Evolutionary conservation across 2,797 vertebrate species (phyloP), one percentile per base, ranked within the genome.

Genomic region (Euphonia xanthogaster): DNA sequence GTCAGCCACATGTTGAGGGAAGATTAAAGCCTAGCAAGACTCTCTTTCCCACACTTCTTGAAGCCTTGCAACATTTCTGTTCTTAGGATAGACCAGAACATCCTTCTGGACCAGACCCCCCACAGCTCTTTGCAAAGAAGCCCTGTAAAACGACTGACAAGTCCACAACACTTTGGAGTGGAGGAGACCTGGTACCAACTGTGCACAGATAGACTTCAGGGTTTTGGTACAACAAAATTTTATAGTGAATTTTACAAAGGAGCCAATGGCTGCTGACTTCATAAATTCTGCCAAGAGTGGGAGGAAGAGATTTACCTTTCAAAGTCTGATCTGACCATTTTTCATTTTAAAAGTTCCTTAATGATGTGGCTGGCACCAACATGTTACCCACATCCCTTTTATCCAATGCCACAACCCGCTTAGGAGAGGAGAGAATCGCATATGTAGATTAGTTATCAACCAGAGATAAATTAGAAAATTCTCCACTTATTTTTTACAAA

Each of bases 41-140:
- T 58, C 45, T 72, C 60, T 91, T 96, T 96, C 94, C 92, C 96
- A 93, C 68, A 88, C 31, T 73, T 86, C 87, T 86, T 84, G 57
- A 81, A 86, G 35, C 15, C 51, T 31, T 91, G 70, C n/a, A 93
- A 39, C 74, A 78, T 55, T 90, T 91, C 24, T 68, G 20, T 78
- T 14, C 73, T 95, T 63, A 45, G 85, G 39, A 55, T 31, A 53
- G 44, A 5, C 22, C 79, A 76, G 54, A 86, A 63, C 28, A 83
- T 55, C 44, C 15, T 78, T 75, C 66, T 78, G 55, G 66, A 60
- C 25, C 25, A 25, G 30, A 57, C 33, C 16, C 33, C 47, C 44
- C 2, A 2, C 50, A 48, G 51, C 57, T 77, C 53, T 81, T 48
- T 65, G 54, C n/a, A 65, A 68, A 61, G 50, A 54, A 78, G 57